Conservation (phyloP, 2,797 vertebrate genomes). For the Tarsius wallacei region DNA sequence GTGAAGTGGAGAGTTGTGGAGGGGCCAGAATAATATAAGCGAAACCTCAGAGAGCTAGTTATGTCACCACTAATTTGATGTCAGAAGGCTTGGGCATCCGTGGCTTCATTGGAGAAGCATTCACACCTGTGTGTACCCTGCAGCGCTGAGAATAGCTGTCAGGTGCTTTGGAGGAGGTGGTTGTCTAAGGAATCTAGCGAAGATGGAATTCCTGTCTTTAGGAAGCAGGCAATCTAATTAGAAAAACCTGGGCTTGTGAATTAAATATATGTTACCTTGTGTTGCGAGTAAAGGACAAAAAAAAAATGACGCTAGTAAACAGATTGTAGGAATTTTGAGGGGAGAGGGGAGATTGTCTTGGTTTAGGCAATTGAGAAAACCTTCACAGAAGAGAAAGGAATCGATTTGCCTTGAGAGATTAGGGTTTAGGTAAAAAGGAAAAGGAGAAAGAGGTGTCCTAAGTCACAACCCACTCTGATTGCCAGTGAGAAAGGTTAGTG, state of each 20-base stretch:
- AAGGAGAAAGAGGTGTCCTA: not conserved
- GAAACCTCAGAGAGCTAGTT: not conserved
- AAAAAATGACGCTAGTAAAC: not conserved
- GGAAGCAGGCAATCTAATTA: not conserved
- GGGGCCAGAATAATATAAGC: not conserved
- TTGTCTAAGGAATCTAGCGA: not conserved
- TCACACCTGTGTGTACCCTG: not conserved
- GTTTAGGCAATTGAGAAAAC: constrained; percentile 2
- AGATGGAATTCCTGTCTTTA: not conserved
- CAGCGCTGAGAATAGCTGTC: not conserved
- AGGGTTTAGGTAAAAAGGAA: not conserved
- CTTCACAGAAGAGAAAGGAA: constrained; percentile 30
- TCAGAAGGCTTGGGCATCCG: not conserved
- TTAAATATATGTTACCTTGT: not conserved
- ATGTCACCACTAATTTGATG: not conserved
- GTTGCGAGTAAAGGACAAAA: not conserved
- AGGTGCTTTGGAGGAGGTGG: not conserved
- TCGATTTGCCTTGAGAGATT: not conserved
- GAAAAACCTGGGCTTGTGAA: not conserved
- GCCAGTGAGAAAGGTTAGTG: not conserved
- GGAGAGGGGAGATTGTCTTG: not conserved
- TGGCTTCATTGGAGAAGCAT: not conserved
- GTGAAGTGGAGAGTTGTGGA: not conserved
- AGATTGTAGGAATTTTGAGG: not conserved
- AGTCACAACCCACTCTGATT: not conserved